These are phyloP conservation scores for Tympanuchus pallidicinctus DNA, from an alignment of 2,113 vertebrate genomes.

Conservation along the genomic window DNA sequence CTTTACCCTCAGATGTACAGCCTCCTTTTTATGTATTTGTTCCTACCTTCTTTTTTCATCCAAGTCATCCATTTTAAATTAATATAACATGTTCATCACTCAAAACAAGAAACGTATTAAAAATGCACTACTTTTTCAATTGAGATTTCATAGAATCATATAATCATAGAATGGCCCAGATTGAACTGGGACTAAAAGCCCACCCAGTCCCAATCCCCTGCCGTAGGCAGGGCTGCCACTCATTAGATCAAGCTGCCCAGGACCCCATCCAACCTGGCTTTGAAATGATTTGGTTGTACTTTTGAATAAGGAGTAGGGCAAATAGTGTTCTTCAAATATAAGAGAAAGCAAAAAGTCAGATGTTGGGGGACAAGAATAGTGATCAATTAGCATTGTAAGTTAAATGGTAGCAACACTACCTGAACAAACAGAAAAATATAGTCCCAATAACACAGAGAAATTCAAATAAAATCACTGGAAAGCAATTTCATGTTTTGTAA, in stretches of 20 bases:
- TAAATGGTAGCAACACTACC: background rate
- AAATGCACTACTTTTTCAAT: background rate
- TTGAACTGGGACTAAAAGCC: too few species aligned
- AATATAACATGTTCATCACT: background rate
- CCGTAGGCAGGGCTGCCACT: too few species aligned
- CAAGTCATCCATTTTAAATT: rapidly evolving
- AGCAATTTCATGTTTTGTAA: background rate
- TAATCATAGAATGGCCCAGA: too few species aligned
- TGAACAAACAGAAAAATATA: background rate
- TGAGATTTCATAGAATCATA: too few species aligned
- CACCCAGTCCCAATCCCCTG: too few species aligned
- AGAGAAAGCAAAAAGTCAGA: background rate
- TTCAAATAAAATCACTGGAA: background rate
- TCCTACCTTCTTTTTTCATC: background rate
- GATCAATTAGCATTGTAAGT: background rate
- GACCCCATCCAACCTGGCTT: too few species aligned
- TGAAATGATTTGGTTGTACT: background rate
- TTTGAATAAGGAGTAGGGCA: background rate
- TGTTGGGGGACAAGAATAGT: background rate
- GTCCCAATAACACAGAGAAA: background rate
- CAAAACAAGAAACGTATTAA: background rate
- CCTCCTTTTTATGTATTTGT: background rate
- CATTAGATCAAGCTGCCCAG: too few species aligned
- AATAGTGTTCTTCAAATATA: background rate
- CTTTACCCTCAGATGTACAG: background rate